Evolutionary conservation across 2,888 invertebrate genomes (phyloP).

Genomic region (Patella depressa): DNA sequence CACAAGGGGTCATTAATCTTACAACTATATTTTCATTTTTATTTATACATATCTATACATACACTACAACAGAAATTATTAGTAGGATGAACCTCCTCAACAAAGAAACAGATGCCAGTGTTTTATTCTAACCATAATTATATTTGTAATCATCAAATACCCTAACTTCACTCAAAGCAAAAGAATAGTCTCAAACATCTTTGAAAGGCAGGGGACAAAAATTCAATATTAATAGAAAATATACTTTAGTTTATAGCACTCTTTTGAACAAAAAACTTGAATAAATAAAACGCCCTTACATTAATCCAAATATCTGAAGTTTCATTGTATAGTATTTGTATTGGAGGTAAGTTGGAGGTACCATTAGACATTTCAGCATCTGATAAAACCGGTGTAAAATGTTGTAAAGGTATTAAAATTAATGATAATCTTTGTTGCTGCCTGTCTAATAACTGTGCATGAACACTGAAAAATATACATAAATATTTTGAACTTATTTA

Average conservation of each 20-base stretch:
- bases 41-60: not conserved
- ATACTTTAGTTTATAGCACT: not conserved
- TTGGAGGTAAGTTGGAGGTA: conserved; percentile 38
- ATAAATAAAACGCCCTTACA: conserved; percentile 73
- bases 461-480: conserved; percentile 78
- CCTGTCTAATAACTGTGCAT: conserved; percentile 91
- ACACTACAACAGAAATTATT: not conserved
- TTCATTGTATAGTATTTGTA: conserved; percentile 74
- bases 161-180: not conserved
- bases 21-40: not conserved
- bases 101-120: too few species aligned
- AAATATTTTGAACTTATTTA: not conserved
- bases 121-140: not conserved
- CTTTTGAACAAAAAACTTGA: not conserved
- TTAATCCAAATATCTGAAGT: conserved; percentile 91
- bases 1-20: too few species aligned
- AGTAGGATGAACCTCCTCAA: too few species aligned
- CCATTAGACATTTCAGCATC: conserved; percentile 37
- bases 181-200: not conserved
- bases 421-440: conserved; percentile 88
- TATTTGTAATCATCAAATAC: not conserved
- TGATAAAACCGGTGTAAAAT: conserved; percentile 74
- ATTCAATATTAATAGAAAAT: not conserved
- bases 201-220: not conserved
- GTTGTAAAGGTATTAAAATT: conserved; percentile 84